These are phyloP conservation scores for Shargacucullia verbasci DNA, from an alignment of 2,888 invertebrate genomes.

Conservation along the genomic window DNA sequence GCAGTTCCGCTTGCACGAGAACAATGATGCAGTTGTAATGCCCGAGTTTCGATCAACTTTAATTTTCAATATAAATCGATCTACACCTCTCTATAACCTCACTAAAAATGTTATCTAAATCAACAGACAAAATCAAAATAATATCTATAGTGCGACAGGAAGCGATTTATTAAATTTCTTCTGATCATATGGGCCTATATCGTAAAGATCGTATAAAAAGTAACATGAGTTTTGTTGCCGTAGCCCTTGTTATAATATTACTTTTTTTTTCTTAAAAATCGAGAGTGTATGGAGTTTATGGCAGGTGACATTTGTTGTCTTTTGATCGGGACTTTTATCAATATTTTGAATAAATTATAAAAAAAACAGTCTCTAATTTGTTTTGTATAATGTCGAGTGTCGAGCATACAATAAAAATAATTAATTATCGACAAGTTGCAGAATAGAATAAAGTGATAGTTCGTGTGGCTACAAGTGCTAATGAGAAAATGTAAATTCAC, in stretches of 20 bases:
- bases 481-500: too few relatives aligned
- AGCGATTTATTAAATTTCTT: slow-evolving; percentile 81
- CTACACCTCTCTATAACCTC: too few relatives aligned
- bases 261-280: slow-evolving; percentile 54
- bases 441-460: too few relatives aligned
- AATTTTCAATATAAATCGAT: too few relatives aligned
- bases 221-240: slow-evolving; percentile 66
- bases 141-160: slow-evolving; percentile 77
- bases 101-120: slow-evolving; percentile 28
- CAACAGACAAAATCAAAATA: slow-evolving; percentile 48
- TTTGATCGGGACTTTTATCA: slow-evolving; percentile 21
- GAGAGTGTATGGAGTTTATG: slow-evolving; percentile 46
- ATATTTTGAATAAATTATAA: slow-evolving; percentile 19
- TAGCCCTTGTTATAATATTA: slow-evolving; percentile 57
- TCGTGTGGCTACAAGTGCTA: too few relatives aligned
- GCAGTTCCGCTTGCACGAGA: too few relatives aligned
- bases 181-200: slow-evolving; percentile 67
- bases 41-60: too few relatives aligned
- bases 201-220: slow-evolving; percentile 74
- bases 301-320: slow-evolving; percentile 53
- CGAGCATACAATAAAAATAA: too few relatives aligned
- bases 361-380: too few relatives aligned
- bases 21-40: too few relatives aligned
- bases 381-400: too few relatives aligned
- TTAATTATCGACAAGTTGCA: too few relatives aligned